Evolutionary conservation across 2,888 invertebrate genomes (phyloP).

Genomic region (Xestoiulus laeticollis): DNA sequence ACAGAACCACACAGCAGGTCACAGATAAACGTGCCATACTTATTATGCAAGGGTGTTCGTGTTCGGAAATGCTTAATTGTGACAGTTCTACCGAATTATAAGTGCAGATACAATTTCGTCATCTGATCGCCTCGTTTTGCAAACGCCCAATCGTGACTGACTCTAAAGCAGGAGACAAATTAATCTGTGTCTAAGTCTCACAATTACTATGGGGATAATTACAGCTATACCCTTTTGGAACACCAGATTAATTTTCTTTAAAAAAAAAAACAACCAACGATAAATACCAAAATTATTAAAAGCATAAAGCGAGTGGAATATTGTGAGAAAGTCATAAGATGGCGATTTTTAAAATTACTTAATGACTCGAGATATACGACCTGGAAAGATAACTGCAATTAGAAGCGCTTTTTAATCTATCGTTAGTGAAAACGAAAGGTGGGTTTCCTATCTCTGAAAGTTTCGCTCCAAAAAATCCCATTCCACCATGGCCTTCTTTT

Average conservation of each 20-base stretch:
- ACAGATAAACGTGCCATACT: not conserved
- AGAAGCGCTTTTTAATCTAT: not conserved
- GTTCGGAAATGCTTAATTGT: not conserved
- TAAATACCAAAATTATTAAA: no score
- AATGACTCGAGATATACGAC: not conserved
- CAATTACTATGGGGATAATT: not conserved
- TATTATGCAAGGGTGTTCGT: not conserved
- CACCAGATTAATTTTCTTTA: not conserved
- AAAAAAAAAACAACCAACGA: not conserved
- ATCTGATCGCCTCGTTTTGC: not conserved
- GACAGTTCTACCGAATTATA: conserved; percentile 2
- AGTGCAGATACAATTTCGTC: not conserved
- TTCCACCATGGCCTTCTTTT: not conserved
- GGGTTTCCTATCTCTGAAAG: not conserved
- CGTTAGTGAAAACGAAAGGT: not conserved
- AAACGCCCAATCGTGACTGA: not conserved
- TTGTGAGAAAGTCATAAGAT: not conserved
- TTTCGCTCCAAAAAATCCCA: not conserved
- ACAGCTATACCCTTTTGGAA: not conserved
- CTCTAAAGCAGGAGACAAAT: not conserved
- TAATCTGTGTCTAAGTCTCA: not conserved
- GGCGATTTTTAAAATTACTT: not conserved
- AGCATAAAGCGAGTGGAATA: no score
- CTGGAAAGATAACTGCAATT: conserved; percentile 13
- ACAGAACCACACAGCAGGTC: not conserved